phyloP scores from a whole-genome alignment of 2,888 invertebrate genomes.

The Tinea trinotella region DNA sequence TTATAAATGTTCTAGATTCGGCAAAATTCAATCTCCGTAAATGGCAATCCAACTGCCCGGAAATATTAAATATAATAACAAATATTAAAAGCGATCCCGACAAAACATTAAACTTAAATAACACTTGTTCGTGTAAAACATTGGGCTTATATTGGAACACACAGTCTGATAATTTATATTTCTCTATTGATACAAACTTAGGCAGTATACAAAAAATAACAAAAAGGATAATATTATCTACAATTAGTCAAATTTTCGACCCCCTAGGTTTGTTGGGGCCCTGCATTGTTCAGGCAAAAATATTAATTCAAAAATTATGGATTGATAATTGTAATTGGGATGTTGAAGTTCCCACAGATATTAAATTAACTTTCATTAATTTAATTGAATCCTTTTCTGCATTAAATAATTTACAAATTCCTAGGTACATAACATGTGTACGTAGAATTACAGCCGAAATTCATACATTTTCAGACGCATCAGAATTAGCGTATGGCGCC shows the following conservation, averaged over 20 bases:
- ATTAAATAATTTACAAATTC: conserved; percentile 15
- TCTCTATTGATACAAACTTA: neutral
- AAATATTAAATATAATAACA: neutral
- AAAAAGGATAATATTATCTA: conserved; percentile 27
- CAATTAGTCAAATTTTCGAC: conserved; percentile 27
- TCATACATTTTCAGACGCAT: conserved; percentile 22
- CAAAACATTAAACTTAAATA: too few relatives aligned
- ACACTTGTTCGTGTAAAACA: neutral
- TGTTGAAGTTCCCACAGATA: neutral
- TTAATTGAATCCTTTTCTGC: neutral
- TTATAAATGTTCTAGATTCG: conserved; percentile 22
- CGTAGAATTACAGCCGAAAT: conserved; percentile 1
- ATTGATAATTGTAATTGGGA: conserved; percentile 15
- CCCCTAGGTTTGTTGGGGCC: conserved; percentile 27
- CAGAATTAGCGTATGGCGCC: conserved; percentile 20
- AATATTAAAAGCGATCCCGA: neutral
- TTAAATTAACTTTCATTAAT: neutral
- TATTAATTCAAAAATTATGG: conserved; percentile 20
- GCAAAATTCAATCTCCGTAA: conserved; percentile 20
- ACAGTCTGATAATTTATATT: neutral
- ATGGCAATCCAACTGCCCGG: neutral
- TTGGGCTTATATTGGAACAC: neutral
- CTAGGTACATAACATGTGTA: conserved; percentile 11
- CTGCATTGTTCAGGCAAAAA: conserved; percentile 16
- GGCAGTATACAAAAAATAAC: conserved; percentile 21